Base-by-base conservation (phyloP, 2,888 invertebrate species). In the Cactoblastis cactorum region DNA sequence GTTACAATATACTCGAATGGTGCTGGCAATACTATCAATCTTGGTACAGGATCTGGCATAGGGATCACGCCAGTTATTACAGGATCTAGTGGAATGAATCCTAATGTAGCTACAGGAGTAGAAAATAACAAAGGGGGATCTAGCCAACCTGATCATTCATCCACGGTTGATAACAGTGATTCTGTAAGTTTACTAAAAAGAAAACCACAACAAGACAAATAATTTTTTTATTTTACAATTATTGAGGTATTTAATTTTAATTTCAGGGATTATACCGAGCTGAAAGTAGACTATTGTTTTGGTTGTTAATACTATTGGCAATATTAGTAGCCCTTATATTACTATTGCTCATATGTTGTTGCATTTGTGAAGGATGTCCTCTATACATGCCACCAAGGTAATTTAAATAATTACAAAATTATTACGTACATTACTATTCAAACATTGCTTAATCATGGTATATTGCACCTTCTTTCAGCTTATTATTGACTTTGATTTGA, bases 301-400 rank as follows among this genome's bases (percentile, higher is more conserved):
- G 96, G 96, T 76, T 96, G 17, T 83, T 96, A 48, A 93, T 96
- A 59, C 79, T 95, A 12, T 78, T 97, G 55, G 94, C 95, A 45
- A 91, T 96, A 22, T 78, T 96, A 54, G 92, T 96, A 59, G 91
- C 96, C 0, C 67, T 95, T 22, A 92, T 94, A 9, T 91, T 95
- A 58, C 80, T 95, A 52, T 90, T 93, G 49, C 86, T 96, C 45
- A 92, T 96, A 56, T 90, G 95, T 53, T 97, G 96, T 80, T 96
- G 96, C 70, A 93, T 96, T 57, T 96, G 96, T 71, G 94, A 95
- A 63, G 94, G 94, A 67, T 96, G 96, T 70, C 96, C 96, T n/a
- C 91, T 95, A 48, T 96, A 95, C 66, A 93, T 93, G 83, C 94
- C 94, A 49, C 92, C 94, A 48, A 93, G 94, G 92, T 92, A 90